Base-by-base conservation (phyloP, 2,888 invertebrate species). In the Hyposoter didymator region DNA sequence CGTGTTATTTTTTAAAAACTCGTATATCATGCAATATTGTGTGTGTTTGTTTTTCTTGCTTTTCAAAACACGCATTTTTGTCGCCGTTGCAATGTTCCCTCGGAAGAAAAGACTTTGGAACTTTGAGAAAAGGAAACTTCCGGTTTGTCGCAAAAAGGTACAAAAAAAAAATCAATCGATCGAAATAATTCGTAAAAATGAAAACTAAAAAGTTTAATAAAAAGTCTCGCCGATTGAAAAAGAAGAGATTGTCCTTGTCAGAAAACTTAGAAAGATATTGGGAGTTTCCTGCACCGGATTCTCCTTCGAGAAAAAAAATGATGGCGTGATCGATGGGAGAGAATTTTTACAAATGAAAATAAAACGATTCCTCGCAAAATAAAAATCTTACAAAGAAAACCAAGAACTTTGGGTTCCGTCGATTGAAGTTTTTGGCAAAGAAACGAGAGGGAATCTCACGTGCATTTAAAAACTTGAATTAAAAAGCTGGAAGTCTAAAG, bases 401-500 rank as follows among this genome's bases (percentile, higher is more conserved):
- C 12, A 19, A 52, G 14, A 59, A 28, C 6, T 59, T 28, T 12
- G 28, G 6, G 8, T 14, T 4, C 14, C 28, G 28, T 14, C 14
- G 28, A 6, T 59, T 59, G 1, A 59, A 59, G 14, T 55, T 59
- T 59, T 28, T 59, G 28, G 28, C 39, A 28, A 8, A n/a, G 14
- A 39, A 39, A 66, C 4, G n/a, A 19, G 69, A 0, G 47, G 2
- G 10, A n/a, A 4, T n/a, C 28, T 28, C 19, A 55, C 22, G 14
- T 22, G 14, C 14, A 67, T 55, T 67, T n/a, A n/a, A 69, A 19
- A 49, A 62, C 43, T 28, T 66, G 72, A 81, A 47, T 45, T 49
- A 43, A 28, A 82, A 52, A 35, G 59, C 49, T 78, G 78, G 73
- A 82, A 84, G 84, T 76, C 82, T 78, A 17, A 84, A 84, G 12